Evolutionary conservation across 2,888 invertebrate genomes (phyloP).

Genomic region (Hyles lineata): DNA sequence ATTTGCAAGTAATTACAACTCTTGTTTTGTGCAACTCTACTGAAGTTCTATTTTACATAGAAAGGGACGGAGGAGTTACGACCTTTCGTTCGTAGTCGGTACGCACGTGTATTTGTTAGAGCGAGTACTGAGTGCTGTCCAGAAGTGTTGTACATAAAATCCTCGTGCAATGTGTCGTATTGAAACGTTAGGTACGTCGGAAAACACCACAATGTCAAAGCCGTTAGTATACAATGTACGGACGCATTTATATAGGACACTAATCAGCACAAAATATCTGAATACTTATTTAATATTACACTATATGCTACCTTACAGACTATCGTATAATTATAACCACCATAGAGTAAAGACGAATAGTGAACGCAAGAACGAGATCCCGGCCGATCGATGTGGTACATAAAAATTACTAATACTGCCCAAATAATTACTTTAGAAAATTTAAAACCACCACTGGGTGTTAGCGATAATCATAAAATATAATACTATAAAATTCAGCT

Average conservation of each 20-base stretch:
- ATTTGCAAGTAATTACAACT: background rate
- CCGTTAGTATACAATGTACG: slow-evolving; percentile 39
- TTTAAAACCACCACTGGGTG: slow-evolving; percentile 48
- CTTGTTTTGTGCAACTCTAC: background rate
- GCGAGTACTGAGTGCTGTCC: background rate
- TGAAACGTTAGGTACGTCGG: slow-evolving; percentile 39
- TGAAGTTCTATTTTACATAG: background rate
- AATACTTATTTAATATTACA: slow-evolving; percentile 73
- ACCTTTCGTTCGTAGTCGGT: background rate
- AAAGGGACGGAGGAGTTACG: slow-evolving; percentile 13
- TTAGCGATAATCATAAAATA: slow-evolving; percentile 57
- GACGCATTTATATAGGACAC: slow-evolving; percentile 53
- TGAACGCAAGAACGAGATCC: slow-evolving; percentile 77
- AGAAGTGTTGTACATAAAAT: background rate
- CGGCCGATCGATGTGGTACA: slow-evolving; percentile 65
- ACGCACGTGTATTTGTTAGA: background rate
- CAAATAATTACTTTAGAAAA: slow-evolving; percentile 67
- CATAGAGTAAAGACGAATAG: slow-evolving; percentile 64
- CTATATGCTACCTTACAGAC: slow-evolving; percentile 68
- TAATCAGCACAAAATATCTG: slow-evolving; percentile 75
- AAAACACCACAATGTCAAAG: slow-evolving; percentile 36
- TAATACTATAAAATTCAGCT: slow-evolving; percentile 66
- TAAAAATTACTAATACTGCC: slow-evolving; percentile 77
- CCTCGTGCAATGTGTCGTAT: slow-evolving; percentile 32
- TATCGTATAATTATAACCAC: slow-evolving; percentile 84